These are phyloP conservation scores for Hippocampus barbouri DNA, from an alignment of 2,113 vertebrate genomes.

Conservation along the genomic window DNA sequence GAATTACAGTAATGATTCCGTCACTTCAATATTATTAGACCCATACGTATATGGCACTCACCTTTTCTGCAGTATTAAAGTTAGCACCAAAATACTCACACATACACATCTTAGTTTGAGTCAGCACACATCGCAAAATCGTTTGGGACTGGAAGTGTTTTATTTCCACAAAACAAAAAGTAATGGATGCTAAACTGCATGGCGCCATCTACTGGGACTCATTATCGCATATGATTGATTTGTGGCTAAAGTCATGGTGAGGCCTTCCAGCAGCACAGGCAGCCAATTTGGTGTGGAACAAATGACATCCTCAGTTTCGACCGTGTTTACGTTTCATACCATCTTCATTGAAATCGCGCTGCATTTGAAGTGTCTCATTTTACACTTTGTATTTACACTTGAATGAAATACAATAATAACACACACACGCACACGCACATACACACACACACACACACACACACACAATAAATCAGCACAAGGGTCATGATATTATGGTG, in stretches of 20 bases:
- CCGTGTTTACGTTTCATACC: background rate
- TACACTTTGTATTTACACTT: background rate
- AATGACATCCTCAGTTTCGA: background rate
- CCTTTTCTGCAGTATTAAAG: background rate
- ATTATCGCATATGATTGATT: conserved; percentile 11
- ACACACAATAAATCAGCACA: background rate
- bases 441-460: background rate
- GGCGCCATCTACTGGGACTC: conserved; percentile 48
- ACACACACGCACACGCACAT: background rate
- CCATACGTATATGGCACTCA: too few species aligned
- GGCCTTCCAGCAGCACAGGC: conserved; percentile 1
- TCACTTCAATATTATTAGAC: too few species aligned
- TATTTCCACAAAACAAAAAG: background rate
- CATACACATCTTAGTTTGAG: too few species aligned
- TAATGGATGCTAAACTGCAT: conserved; percentile 25
- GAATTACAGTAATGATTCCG: too few species aligned
- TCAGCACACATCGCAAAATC: background rate
- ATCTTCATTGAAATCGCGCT: background rate
- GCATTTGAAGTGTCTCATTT: background rate
- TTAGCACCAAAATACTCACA: background rate
- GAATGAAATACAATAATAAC: background rate
- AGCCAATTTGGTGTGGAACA: conserved; percentile 9
- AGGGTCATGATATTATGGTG: background rate
- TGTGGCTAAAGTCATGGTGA: conserved; percentile 15
- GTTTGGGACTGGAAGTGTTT: background rate